Conservation (phyloP, 2,888 invertebrate species). For the Phymatocera aterrima region DNA sequence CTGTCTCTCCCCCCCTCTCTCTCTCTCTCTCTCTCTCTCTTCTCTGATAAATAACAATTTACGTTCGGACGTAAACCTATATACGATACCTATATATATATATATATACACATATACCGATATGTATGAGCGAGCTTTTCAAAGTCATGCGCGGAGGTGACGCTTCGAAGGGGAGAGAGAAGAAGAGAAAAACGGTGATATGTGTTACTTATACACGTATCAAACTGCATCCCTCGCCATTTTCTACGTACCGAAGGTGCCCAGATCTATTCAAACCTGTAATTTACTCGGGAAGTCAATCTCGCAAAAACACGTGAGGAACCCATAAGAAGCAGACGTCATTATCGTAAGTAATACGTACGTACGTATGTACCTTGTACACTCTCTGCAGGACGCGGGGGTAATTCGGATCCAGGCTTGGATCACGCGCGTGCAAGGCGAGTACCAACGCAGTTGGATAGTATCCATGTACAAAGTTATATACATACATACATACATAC, state of each 20-base stretch:
- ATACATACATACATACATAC: too few species aligned
- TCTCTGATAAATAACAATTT: constrained; percentile 36
- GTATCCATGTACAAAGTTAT: constrained; percentile 10
- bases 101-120: too few species aligned
- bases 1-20: background rate
- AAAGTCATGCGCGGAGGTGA: too few species aligned
- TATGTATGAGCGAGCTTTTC: too few species aligned
- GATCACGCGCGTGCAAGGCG: background rate
- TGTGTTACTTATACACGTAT: background rate
- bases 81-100: background rate
- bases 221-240: background rate
- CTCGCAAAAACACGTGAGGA: constrained; percentile 26
- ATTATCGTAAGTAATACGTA: constrained; percentile 38
- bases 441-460: background rate
- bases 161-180: background rate
- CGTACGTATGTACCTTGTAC: background rate
- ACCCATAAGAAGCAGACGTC: constrained; percentile 26
- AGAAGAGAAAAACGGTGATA: background rate
- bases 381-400: too few species aligned
- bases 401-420: too few species aligned
- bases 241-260: constrained; percentile 21
- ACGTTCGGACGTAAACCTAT: background rate
- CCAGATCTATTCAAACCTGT: background rate
- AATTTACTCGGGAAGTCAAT: constrained; percentile 35
- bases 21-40: background rate